Percentiles rank a stretch among this genome's conserved stretches.
These are phyloP conservation scores for Cyprinodon variegatus DNA, from an alignment of 2,113 vertebrate genomes.

Conservation along the genomic window DNA sequence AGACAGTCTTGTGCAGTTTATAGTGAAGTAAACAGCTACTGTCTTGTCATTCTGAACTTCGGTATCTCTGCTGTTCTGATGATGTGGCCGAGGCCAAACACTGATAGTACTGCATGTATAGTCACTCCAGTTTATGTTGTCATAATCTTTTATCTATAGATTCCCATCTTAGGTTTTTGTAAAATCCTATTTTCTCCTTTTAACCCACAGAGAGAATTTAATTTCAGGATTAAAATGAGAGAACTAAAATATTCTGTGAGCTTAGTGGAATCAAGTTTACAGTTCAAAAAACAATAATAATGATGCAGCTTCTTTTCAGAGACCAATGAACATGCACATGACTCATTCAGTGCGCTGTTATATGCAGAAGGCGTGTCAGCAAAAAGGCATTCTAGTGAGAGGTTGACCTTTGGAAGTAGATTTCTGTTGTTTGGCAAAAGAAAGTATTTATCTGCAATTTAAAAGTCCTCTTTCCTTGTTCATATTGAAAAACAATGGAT, in stretches of 20 bases:
- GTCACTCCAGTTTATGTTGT: background rate
- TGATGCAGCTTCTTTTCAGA: too few species aligned
- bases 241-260: background rate
- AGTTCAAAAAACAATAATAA: too few species aligned
- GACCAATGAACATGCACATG: too few species aligned
- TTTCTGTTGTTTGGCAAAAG: too few species aligned
- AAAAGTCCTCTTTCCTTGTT: too few species aligned
- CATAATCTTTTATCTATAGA: background rate
- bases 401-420: too few species aligned
- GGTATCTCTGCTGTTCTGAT: constrained; percentile 38
- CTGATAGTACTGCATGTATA: constrained; percentile 48
- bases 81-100: constrained; percentile 13
- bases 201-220: background rate
- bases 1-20: background rate
- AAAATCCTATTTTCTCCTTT: background rate
- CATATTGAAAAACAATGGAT: too few species aligned
- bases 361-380: too few species aligned
- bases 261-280: too few species aligned
- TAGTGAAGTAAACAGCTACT: constrained; percentile 5
- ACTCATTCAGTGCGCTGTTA: too few species aligned
- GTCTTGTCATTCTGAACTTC: constrained; percentile 55
- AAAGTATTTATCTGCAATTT: too few species aligned
- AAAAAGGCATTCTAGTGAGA: too few species aligned
- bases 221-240: background rate
- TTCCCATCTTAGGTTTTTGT: background rate